A percentile compares a stretch with the other conserved stretches of the same genome.
These are phyloP conservation scores for Phrixothrix hirtus DNA, from an alignment of 2,888 invertebrate species.

Conservation along the genomic window DNA sequence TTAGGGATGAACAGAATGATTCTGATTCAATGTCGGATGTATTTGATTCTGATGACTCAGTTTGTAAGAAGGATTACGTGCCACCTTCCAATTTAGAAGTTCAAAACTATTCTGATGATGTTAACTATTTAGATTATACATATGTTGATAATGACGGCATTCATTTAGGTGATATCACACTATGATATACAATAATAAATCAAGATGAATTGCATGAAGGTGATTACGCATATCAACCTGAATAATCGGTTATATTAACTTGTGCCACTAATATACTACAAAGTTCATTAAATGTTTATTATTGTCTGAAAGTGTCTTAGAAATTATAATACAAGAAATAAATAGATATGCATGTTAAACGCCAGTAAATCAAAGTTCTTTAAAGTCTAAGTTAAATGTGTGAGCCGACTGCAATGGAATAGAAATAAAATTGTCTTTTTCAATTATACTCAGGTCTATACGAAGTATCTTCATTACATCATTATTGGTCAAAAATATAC, in stretches of 20 bases:
- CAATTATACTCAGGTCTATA: background rate
- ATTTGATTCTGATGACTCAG: conserved; percentile 1
- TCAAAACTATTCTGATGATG: background rate
- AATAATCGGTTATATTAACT: too few relatives aligned
- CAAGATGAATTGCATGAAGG: background rate
- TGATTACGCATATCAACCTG: too few relatives aligned
- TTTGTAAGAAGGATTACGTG: background rate
- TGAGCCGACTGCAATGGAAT: too few relatives aligned
- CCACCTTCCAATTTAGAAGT: background rate
- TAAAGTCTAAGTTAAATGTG: too few relatives aligned
- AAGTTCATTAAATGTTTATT: too few relatives aligned
- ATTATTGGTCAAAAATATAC: background rate
- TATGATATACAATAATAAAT: background rate
- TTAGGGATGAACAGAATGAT: background rate
- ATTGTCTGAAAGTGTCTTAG: too few relatives aligned
- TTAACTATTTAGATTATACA: background rate
- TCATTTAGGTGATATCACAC: background rate
- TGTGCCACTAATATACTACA: too few relatives aligned
- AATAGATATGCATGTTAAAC: conserved; percentile 4
- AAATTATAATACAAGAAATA: conserved; percentile 5
- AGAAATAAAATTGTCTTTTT: too few relatives aligned
- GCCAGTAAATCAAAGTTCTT: background rate
- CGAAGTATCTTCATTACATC: background rate
- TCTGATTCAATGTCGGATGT: background rate
- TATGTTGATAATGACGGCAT: background rate